A percentile compares a stretch with the other conserved stretches of the same genome.
Conservation (phyloP, 2,113 vertebrate species). For the Phylloscopus trochiloides region DNA sequence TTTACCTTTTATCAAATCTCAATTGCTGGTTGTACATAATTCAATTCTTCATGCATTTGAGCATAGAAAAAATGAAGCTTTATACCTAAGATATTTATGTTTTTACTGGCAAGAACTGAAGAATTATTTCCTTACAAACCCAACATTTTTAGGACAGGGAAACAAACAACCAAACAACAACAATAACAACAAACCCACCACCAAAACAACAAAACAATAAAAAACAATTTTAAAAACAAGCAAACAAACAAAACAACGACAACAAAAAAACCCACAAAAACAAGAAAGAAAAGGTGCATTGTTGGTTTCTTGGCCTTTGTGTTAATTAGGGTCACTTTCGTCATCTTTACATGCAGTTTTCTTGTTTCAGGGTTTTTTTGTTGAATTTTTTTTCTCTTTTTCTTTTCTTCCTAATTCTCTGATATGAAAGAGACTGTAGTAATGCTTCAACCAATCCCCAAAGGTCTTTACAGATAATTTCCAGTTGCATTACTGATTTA, state of each 20-base stretch:
- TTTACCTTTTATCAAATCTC: neutral
- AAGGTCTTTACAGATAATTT: constrained; percentile 68
- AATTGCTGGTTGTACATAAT: neutral
- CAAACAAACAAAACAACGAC: no score
- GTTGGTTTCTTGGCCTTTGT: neutral
- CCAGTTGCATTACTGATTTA: constrained; percentile 73
- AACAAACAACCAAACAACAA: no score
- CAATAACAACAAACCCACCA: no score
- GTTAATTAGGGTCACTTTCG: constrained; percentile 61
- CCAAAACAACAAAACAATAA: no score
- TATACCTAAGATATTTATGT: neutral
- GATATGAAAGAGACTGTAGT: constrained; percentile 22
- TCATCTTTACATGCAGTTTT: constrained; percentile 14
- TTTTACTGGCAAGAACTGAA: neutral
- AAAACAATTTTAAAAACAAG: no score
- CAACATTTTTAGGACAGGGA: rapidly evolving
- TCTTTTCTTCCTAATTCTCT: neutral
- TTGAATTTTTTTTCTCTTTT: neutral
- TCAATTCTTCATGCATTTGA: neutral
- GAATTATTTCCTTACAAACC: neutral
- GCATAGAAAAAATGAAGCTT: neutral
- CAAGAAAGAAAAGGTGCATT: neutral
- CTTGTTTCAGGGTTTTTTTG: rapidly evolving
- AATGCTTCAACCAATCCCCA: constrained; percentile 53
- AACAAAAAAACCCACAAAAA: no score